phyloP scores from a whole-genome alignment of 92 coral and sea anemone genomes.

The Epizoanthus scotinus region DNA sequence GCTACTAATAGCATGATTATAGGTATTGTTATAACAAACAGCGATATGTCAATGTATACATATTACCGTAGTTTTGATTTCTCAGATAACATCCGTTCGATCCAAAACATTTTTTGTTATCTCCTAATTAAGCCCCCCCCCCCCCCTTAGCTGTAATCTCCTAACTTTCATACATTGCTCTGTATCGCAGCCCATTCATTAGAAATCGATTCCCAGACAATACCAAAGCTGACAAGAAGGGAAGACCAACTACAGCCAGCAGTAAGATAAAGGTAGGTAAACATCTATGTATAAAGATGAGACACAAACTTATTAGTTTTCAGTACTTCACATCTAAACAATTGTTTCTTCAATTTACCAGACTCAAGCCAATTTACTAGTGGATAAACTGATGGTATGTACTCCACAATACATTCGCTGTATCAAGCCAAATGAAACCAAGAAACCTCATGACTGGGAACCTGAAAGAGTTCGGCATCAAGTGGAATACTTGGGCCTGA shows the following conservation, averaged over 20 bases:
- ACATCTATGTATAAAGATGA: neutral
- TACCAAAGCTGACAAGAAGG: slow-evolving; percentile 81
- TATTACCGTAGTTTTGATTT: too few relatives aligned
- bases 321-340: too few relatives aligned
- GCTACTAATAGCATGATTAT: too few relatives aligned
- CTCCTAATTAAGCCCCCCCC: too few relatives aligned
- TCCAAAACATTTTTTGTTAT: too few relatives aligned
- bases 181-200: slow-evolving; percentile 68
- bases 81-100: too few relatives aligned
- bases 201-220: slow-evolving; percentile 88
- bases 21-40: too few relatives aligned
- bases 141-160: too few relatives aligned
- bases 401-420: slow-evolving; percentile 99
- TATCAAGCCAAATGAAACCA: slow-evolving; percentile 97
- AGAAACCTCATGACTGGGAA: slow-evolving; percentile 97
- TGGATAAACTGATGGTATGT: slow-evolving; percentile 89
- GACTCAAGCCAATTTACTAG: slow-evolving; percentile 93
- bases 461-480: slow-evolving; percentile 90
- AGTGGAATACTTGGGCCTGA: slow-evolving; percentile 95
- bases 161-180: neutral
- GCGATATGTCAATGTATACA: too few relatives aligned
- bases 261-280: slow-evolving; percentile 82
- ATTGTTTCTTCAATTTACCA: slow-evolving; percentile 17
- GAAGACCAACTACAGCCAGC: slow-evolving; percentile 95
- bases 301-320: too few relatives aligned